Base-by-base conservation (phyloP, 2,888 invertebrate genomes). In the Cosmopolites sordidus region DNA sequence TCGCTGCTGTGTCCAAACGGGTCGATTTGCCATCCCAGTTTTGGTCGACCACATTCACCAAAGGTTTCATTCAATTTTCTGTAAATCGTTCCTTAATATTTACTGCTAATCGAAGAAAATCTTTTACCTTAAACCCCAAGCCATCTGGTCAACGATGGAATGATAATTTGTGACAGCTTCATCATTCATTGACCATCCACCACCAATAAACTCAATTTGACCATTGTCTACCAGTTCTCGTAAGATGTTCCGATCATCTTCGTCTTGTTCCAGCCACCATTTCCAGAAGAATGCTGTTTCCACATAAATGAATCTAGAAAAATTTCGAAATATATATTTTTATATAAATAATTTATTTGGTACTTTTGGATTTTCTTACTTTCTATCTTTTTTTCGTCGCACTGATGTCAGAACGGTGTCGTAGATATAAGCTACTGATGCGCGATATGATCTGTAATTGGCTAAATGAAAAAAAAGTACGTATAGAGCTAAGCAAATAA, bases 21-120 rank as follows among this genome's bases (percentile, higher is more conserved):
- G 75, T 92, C 92, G 12, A 92, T 89, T 73, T 92, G 90, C 91
- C 91, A 91, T 0, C 84, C 89, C 0, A 87, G 79, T 47, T 79
- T 80, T 0, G 92, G 90, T 27, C 83, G 78, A 0, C 82, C 89
- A 63, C 90, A 91, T 1, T 81, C 78, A 0, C 87, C 87, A 42
- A 89, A 78, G 0, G 83, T 84, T 41, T 87, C 84, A 56, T 83
- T 82, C 0, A 89, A 66, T 54, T 77, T 78, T 47, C 84, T 84
- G 58, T 17, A 54, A 47, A 12, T 1, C 6, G 27, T 16, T 9
- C n/a, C 8, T 16, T 16, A 44, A 30, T 9, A 11, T 11, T 12
- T 14, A 2, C 12, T 9, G n/a, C 9, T 11, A 47, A 12, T 37
- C 2, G 38, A n/a, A 29, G 27, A 17, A 41, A 9, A 17, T 27